Evolutionary conservation across 2,888 invertebrate species (phyloP), one percentile per base, ranked within the genome.

Genomic region (Spodoptera picta): DNA sequence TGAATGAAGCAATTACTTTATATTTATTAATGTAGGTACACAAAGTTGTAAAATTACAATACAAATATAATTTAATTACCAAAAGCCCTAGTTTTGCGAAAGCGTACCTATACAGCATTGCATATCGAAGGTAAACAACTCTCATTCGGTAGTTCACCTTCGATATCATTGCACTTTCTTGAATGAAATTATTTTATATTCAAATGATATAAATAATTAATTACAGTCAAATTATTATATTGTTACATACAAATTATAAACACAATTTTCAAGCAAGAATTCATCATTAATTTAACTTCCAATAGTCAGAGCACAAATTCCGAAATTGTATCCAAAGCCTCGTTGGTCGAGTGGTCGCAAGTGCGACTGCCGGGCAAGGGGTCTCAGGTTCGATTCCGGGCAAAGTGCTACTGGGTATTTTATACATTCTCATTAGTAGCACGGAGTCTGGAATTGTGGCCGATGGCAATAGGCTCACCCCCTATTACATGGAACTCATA

Each of bases 101-200:
- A 74, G 77, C 54, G 42, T 58, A 59, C 51, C 60, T 64, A 62
- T 41, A 58, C 19, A 45, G 63, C 69, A 55, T 60, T 60, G 47
- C 58, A 23, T 61, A 56, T 45, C 53, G 68, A 64, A 76, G 76
- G 76, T 58, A 41, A 76, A 43, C 78, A 55, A 62, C 76, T 77
- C 64, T 77, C 68, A 58, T 68, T 64, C 11, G 7, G 53, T 42
- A 3, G 78, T 43, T 77, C 53, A 14, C 78, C 71, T 77, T 77
- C 68, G 45, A 47, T 43, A 46, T 12, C 6, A 56, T 46, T 51
- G 41, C 52, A 64, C 60, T 75, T 69, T 77, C 69, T 69, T 60
- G 46, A 54, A 55, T 49, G 49, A 48, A 62, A 61, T 54, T 36
- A 36, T 7, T 36, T 61, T 61, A 14, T 42, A 11, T 43, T 36